Evolutionary conservation across 2,888 invertebrate species (phyloP), one percentile per base, ranked within the genome.

Genomic region (Cyclophora punctaria): DNA sequence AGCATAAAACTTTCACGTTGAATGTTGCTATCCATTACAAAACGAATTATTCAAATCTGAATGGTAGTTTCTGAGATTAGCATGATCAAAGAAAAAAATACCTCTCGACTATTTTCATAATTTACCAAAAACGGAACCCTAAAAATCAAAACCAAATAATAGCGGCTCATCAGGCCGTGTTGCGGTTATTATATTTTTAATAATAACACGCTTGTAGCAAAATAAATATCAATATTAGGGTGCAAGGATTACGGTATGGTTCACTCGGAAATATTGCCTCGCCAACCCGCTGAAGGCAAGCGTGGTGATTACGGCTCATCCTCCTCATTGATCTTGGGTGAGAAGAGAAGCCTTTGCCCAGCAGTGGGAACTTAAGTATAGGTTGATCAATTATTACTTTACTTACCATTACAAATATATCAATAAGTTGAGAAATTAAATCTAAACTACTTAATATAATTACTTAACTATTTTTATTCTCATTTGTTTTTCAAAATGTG

Each of bases 201-300:
- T 66, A 63, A 69, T 63, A 62, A 62, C 57, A 58, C 51, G 51
- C 48, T 56, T 57, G 65, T 60, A 60, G 62, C 55, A 61, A 70
- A 63, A 64, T 67, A 71, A 67, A 67, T 69, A 71, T 64, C 60
- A 69, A 70, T 67, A 66, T 44, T 37, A 40, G 46, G 46, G 46
- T 7, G 5, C 37, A 37, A 37, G 5, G 35, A 35, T 37, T 40
- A 46, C 33, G 49, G 48, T 50, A 42, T 47, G 35, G 7, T 43
- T 47, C 48, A 52, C 55, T 43, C 49, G 20, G 20, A 20, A 20
- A 20, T 20, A 20, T 20, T 20, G 20, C 20, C 20, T 20, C 2
- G 20, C 20, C 20, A 20, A 20, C 20, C 20, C 20, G 20, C 20
- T 20, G 20, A 20, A 20, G 20, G 20, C 20, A 20, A 20, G 20